These are phyloP conservation scores for Glomeris marginata DNA, from an alignment of 2,888 invertebrate genomes.

Conservation along the genomic window DNA sequence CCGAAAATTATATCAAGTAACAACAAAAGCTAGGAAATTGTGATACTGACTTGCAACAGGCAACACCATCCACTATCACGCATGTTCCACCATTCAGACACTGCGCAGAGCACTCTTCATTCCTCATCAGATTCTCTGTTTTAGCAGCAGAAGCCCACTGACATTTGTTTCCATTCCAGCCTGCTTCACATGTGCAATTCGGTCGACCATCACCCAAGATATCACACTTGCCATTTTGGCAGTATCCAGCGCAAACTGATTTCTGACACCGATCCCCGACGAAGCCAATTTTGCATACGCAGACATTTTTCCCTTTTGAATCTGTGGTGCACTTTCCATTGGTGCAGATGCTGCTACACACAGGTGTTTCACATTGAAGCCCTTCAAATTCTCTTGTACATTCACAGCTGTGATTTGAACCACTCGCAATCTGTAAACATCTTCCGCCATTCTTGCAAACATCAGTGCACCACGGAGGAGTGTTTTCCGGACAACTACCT, in stretches of 20 bases:
- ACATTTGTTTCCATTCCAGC: conserved; percentile 6
- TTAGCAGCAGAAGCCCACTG: neutral
- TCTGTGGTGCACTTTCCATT: conserved; percentile 1
- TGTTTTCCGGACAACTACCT: neutral
- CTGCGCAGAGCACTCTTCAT: neutral
- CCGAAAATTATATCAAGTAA: too few relatives aligned
- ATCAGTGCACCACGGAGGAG: neutral
- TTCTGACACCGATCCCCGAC: neutral
- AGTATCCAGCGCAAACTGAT: conserved; percentile 5
- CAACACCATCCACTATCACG: neutral
- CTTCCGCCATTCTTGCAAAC: neutral
- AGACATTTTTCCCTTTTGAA: neutral
- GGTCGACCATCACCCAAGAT: neutral
- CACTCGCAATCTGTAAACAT: neutral
- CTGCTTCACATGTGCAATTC: neutral
- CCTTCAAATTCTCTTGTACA: neutral
- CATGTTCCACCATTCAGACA: conserved; percentile 8
- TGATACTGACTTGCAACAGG: neutral
- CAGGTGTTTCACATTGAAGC: neutral
- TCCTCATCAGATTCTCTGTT: neutral
- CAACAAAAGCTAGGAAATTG: too few relatives aligned
- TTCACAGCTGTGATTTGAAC: neutral
- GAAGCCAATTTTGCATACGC: neutral
- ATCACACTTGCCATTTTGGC: conserved; percentile 3
- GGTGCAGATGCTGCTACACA: conserved; percentile 2